These are phyloP conservation scores for Platyscapa corneri DNA, from an alignment of 1,140 invertebrate genomes.

Conservation along the genomic window DNA sequence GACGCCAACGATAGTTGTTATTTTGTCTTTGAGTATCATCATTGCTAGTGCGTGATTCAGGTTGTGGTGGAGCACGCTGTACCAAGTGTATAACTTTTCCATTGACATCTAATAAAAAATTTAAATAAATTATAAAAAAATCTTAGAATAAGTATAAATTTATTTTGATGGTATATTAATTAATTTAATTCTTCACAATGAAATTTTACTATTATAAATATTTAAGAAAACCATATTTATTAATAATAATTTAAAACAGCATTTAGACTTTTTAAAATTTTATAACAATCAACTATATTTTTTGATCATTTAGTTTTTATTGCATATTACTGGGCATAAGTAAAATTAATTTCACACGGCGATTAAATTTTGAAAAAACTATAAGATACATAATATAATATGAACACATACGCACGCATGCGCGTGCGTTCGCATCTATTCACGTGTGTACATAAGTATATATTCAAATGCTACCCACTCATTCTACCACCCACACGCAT, in stretches of 20 bases:
- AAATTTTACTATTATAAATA: too few species aligned
- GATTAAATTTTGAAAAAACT: background rate
- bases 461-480: background rate
- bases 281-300: background rate
- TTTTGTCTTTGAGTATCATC: constrained; percentile 62
- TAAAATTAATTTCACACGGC: background rate
- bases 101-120: constrained; percentile 82
- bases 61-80: constrained; percentile 83
- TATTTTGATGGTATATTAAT: too few species aligned
- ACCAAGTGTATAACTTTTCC: constrained; percentile 96
- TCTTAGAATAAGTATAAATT: background rate
- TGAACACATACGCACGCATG: background rate
- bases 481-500: background rate
- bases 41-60: constrained; percentile 65
- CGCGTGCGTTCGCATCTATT: background rate
- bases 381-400: background rate
- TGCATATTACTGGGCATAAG: background rate
- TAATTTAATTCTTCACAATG: too few species aligned
- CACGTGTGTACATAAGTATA: background rate
- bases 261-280: background rate
- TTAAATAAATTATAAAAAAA: background rate
- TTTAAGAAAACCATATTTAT: background rate
- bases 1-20: constrained; percentile 59
- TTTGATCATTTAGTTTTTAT: background rate
- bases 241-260: background rate